Base-by-base conservation (phyloP, 2,113 vertebrate species). In the Thunnus thynnus region DNA sequence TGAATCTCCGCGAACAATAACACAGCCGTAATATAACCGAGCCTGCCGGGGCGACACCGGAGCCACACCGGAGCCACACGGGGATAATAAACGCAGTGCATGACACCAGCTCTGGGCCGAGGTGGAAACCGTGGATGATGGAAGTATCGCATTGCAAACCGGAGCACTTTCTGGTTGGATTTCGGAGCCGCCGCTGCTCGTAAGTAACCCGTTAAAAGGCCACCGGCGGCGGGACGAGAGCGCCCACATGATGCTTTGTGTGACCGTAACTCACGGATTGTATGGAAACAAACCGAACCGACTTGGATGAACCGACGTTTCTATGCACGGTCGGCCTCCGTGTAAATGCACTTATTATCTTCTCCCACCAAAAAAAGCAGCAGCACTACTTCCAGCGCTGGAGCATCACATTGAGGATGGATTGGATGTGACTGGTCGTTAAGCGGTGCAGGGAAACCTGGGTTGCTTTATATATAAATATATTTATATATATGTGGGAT, bases 1-100 rank as follows among this genome's bases (percentile, higher is more conserved):
- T 93, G 92, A 93, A 91, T 80, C 84, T 80, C 78, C 74, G 82
- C 79, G 90, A 92, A 95, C 94, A 95, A 95, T 94, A 95, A 95
- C 94, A 95, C 71, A 88, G 75, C 62, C 76, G 54, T 77, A 81
- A 74, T 41, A 9, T 41, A 41, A 41, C 36, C 75, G 72, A 85
- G 91, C 56, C 85, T 74, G 78, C 63, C 44, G 78, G 69, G 82
- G 76, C 80, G 76, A 78, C 79, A 46, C 68, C 0, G 60, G 7
- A 3, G 27, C 50, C 25, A 14, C 13, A 46, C 1, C 13, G 25
- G 70, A 63, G 73, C 77, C 74, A 0, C 62, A 17, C 52, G 30
- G 50, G 44, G 62, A 18, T 63, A n/a, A 32, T 72, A 30, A 27
- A 78, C 65, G 87, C 83, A 58, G 13, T 12, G 32, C 72, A 66